A percentile compares a stretch with the other conserved stretches of the same genome.
These are phyloP conservation scores for Andrena dorsata DNA, from an alignment of 2,888 invertebrate genomes.

Conservation along the genomic window DNA sequence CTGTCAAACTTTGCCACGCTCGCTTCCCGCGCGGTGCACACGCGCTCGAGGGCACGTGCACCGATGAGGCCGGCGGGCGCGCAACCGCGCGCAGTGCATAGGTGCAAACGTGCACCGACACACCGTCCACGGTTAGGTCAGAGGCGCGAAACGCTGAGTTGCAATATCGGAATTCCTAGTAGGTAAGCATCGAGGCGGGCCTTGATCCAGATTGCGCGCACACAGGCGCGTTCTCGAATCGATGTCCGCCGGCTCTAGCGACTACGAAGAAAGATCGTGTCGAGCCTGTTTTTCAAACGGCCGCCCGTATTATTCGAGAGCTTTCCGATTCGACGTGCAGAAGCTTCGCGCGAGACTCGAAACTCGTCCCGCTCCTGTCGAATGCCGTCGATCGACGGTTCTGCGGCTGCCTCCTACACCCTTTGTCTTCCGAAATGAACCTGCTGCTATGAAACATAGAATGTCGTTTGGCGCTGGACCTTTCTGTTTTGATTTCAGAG, in stretches of 20 bases:
- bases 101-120: not conserved
- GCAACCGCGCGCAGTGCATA: constrained; percentile 6
- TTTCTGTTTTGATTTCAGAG: too few relatives aligned
- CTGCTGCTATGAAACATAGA: too few relatives aligned
- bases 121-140: not conserved
- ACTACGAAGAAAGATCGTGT: constrained; percentile 10
- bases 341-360: not conserved
- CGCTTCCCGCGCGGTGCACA: constrained; percentile 18
- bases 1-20: constrained; percentile 44
- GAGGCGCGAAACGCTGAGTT: constrained; percentile 75
- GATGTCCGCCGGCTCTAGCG: not conserved
- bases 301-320: constrained; percentile 37
- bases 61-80: constrained; percentile 7
- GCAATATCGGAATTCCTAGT: constrained; percentile 79
- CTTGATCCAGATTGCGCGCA: constrained; percentile 79
- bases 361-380: not conserved
- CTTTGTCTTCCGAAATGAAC: too few relatives aligned
- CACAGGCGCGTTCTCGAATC: constrained; percentile 39
- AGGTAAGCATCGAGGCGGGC: constrained; percentile 77
- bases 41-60: constrained; percentile 48
- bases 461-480: too few relatives aligned
- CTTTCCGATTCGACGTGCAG: constrained; percentile 27
- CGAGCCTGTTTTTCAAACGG: constrained; percentile 43
- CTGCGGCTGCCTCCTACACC: too few relatives aligned
- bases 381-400: too few relatives aligned